Evolutionary conservation across 64 coral and sea anemone genomes (phyloP).

Genomic region (Platygyra sinensis): DNA sequence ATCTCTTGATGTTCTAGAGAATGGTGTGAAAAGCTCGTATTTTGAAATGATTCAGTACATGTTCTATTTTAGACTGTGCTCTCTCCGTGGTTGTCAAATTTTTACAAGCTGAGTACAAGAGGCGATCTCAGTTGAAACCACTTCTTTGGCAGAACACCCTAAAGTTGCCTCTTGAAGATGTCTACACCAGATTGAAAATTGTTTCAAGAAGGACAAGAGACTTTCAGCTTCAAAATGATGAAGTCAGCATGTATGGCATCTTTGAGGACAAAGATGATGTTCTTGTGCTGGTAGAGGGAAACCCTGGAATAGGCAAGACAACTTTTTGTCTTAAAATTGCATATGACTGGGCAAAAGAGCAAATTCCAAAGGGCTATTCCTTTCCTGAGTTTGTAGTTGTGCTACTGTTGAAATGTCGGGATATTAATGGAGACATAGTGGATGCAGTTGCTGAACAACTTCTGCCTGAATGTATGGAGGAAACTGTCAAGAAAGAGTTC

Average conservation of each 20-base stretch:
- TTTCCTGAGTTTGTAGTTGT: slow-evolving; percentile 8
- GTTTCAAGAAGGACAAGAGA: not conserved
- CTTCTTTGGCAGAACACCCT: not conserved
- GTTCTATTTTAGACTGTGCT: too few species aligned
- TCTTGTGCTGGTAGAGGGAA: not conserved
- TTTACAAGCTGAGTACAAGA: not conserved
- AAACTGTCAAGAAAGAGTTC: not conserved
- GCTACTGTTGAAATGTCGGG: slow-evolving; percentile 26
- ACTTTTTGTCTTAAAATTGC: slow-evolving; percentile 46
- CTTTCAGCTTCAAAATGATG: not conserved
- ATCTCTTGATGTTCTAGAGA: too few species aligned
- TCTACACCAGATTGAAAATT: slow-evolving; percentile 3
- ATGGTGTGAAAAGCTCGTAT: too few species aligned
- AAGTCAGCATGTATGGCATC: too few species aligned
- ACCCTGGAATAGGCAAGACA: slow-evolving; percentile 34
- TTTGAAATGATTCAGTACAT: too few species aligned
- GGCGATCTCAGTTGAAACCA: not conserved
- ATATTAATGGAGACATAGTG: slow-evolving; percentile 19
- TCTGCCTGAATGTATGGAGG: not conserved
- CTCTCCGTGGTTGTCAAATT: not conserved
- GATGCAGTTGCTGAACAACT: slow-evolving; percentile 26
- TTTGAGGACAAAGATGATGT: not conserved
- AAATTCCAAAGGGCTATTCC: not conserved
- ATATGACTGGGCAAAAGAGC: slow-evolving; percentile 14
- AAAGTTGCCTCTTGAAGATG: not conserved